Conservation (phyloP, 2,113 vertebrate genomes). For the Aegithalos caudatus region DNA sequence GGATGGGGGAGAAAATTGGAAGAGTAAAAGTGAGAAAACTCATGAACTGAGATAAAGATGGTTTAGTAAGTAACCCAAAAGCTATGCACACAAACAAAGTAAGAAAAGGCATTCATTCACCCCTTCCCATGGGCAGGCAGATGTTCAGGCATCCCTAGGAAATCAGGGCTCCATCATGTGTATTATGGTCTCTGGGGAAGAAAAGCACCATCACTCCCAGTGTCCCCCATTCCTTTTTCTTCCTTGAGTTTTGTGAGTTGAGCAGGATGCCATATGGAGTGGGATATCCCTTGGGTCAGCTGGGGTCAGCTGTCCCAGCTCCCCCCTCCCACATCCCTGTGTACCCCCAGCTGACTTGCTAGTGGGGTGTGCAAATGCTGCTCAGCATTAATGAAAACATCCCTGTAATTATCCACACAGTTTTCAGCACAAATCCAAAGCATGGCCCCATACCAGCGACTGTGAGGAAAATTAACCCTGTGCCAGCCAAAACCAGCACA, state of each 20-base stretch:
- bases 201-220: neutral
- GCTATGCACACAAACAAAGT: neutral
- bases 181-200: neutral
- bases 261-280: neutral
- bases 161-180: fast-evolving
- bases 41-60: neutral
- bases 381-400: neutral
- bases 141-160: neutral
- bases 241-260: neutral
- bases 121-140: fast-evolving
- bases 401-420: neutral
- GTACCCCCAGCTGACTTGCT: neutral
- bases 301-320: neutral
- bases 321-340: neutral
- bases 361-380: neutral
- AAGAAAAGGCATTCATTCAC: neutral
- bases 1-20: neutral
- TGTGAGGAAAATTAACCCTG: neutral
- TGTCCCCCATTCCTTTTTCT: neutral
- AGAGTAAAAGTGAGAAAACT: neutral
- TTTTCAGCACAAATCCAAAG: neutral
- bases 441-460: neutral
- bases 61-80: neutral
- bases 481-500: neutral
- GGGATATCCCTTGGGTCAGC: neutral